Conservation (phyloP, 2,888 invertebrate species). For the Trissoscelio sp. region DNA sequence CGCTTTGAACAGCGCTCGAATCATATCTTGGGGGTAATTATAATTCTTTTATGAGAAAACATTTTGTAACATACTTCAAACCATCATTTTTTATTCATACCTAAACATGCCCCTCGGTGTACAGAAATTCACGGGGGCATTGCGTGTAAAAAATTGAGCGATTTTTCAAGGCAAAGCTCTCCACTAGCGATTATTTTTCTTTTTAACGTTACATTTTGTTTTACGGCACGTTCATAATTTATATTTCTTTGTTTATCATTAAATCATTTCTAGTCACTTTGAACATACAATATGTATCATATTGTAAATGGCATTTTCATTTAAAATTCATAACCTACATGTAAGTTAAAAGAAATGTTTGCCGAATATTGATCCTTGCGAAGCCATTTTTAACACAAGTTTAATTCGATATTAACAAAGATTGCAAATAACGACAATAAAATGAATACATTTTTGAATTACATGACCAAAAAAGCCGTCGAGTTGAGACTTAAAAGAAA, state of each 20-base stretch:
- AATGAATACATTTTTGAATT: conserved; percentile 11
- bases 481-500: background rate
- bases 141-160: conserved; percentile 32
- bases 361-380: conserved; percentile 8
- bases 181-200: background rate
- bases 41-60: conserved; percentile 39
- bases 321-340: background rate
- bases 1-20: background rate
- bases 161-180: conserved; percentile 35
- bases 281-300: too few species aligned
- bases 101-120: conserved; percentile 27
- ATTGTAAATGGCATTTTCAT: too few species aligned
- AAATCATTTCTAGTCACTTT: background rate
- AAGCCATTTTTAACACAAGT: conserved; percentile 7
- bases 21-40: conserved; percentile 30
- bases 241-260: background rate
- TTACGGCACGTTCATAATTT: background rate
- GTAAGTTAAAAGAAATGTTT: conserved; percentile 6
- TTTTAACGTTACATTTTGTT: conserved; percentile 8
- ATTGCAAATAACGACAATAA: conserved; percentile 4
- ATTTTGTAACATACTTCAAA: conserved; percentile 33
- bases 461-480: background rate
- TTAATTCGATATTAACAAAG: conserved; percentile 31
- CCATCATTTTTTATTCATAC: conserved; percentile 34
- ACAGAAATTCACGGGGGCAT: conserved; percentile 24